phyloP scores from a whole-genome alignment of 2,113 vertebrate genomes.

The Proterorhinus semilunaris region DNA sequence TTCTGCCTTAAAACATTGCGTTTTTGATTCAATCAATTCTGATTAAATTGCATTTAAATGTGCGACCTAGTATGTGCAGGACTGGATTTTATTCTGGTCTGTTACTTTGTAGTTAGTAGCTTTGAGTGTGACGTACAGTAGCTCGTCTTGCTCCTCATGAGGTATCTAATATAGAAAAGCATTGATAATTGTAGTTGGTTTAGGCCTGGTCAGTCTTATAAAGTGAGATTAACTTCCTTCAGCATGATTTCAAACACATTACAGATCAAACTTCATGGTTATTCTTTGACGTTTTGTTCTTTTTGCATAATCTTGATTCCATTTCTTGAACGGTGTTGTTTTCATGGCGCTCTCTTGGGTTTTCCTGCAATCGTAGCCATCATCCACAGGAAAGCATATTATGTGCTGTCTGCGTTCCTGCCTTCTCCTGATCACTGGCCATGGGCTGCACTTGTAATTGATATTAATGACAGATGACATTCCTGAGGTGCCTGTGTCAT shows the following conservation, averaged over 20 bases:
- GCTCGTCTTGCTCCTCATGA: too few species aligned
- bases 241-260: not conserved
- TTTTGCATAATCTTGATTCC: not conserved
- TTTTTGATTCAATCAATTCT: too few species aligned
- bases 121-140: too few species aligned
- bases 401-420: slow-evolving; percentile 24
- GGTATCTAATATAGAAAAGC: not conserved
- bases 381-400: slow-evolving; percentile 4
- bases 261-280: not conserved
- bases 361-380: slow-evolving; percentile 23
- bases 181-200: not conserved
- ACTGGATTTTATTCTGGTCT: too few species aligned
- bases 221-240: not conserved
- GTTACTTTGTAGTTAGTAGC: too few species aligned
- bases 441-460: slow-evolving; percentile 63
- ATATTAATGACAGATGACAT: slow-evolving; percentile 76
- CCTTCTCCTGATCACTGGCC: slow-evolving; percentile 49
- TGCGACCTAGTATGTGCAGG: too few species aligned
- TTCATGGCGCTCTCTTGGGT: slow-evolving; percentile 11
- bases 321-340: not conserved
- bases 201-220: not conserved
- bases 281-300: not conserved
- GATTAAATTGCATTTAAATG: too few species aligned
- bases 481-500: slow-evolving; percentile 73
- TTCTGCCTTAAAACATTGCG: too few species aligned